phyloP scores from a whole-genome alignment of 2,113 vertebrate genomes.

The Thomomys bottae region DNA sequence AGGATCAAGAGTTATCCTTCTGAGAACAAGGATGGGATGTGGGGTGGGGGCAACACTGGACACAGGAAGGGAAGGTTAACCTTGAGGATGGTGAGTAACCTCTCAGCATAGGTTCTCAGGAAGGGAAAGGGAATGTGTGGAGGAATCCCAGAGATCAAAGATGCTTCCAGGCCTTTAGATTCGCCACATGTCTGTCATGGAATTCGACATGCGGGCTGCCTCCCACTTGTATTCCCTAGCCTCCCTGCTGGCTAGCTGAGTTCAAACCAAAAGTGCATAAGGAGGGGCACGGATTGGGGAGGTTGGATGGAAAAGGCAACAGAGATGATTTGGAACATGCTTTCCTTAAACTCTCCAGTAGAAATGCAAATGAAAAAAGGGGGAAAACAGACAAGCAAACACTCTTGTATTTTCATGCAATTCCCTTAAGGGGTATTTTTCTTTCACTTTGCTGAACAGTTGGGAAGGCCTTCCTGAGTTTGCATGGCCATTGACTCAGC shows the following conservation, averaged over 20 bases:
- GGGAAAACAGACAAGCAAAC: accelerated
- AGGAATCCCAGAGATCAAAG: constrained; percentile 75
- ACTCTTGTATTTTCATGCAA: constrained; percentile 51
- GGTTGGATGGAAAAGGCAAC: not conserved
- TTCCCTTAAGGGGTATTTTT: constrained; percentile 63
- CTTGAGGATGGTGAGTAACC: not conserved
- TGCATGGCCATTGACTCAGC: constrained; percentile 56
- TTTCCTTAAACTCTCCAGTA: constrained; percentile 52
- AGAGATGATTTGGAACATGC: constrained; percentile 46
- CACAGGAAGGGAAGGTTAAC: not conserved
- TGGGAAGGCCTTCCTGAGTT: constrained; percentile 53
- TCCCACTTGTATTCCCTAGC: constrained; percentile 67
- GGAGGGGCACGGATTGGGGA: not conserved
- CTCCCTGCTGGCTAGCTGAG: constrained; percentile 67
- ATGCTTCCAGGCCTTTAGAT: constrained; percentile 66
- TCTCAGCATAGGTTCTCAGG: not conserved
- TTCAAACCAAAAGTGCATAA: constrained; percentile 64
- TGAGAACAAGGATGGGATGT: not conserved
- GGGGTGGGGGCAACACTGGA: not conserved
- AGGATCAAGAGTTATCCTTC: not conserved
- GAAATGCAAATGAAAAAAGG: not conserved
- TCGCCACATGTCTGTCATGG: constrained; percentile 69
- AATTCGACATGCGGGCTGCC: constrained; percentile 71
- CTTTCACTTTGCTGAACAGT: constrained; percentile 62
- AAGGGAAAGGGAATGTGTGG: constrained; percentile 47